Conservation (phyloP, 2,113 vertebrate genomes). For the Nipponia nippon region DNA sequence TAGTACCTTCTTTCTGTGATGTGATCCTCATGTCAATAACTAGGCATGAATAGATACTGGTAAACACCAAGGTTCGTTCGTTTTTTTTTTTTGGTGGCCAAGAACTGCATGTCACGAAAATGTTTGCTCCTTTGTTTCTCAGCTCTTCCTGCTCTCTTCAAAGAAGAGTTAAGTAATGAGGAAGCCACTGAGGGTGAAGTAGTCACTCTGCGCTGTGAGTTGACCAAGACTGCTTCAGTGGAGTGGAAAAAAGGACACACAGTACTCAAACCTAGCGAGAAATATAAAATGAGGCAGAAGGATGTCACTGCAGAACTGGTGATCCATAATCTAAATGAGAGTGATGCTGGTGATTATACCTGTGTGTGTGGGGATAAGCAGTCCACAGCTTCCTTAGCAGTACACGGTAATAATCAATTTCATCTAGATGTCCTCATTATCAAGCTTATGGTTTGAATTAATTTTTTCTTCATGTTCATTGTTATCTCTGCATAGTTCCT, state of each 20-base stretch:
- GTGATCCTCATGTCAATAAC: background rate
- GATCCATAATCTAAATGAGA: conserved; percentile 55
- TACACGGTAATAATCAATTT: conserved; percentile 27
- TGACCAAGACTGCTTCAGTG: conserved; percentile 72
- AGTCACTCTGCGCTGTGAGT: conserved; percentile 75
- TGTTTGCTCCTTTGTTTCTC: conserved; percentile 20
- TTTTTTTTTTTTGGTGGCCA: background rate
- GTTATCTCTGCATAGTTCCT: background rate
- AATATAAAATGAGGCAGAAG: conserved; percentile 69
- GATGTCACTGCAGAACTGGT: conserved; percentile 68
- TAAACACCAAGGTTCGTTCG: background rate
- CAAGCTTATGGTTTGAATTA: background rate
- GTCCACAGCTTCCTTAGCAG: conserved; percentile 42
- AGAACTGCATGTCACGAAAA: background rate
- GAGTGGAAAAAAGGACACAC: conserved; percentile 71
- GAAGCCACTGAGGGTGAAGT: conserved; percentile 27
- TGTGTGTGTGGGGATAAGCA: conserved; percentile 74
- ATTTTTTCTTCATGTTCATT: accelerated
- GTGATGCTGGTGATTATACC: conserved; percentile 72
- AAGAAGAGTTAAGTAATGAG: conserved; percentile 71
- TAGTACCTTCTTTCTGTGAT: background rate
- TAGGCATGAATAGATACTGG: background rate
- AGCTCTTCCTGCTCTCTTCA: conserved; percentile 73
- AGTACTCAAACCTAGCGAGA: conserved; percentile 52
- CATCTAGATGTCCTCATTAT: background rate